Evolutionary conservation across 2,113 vertebrate species (phyloP).

Genomic region (Cinclus mexicanus): DNA sequence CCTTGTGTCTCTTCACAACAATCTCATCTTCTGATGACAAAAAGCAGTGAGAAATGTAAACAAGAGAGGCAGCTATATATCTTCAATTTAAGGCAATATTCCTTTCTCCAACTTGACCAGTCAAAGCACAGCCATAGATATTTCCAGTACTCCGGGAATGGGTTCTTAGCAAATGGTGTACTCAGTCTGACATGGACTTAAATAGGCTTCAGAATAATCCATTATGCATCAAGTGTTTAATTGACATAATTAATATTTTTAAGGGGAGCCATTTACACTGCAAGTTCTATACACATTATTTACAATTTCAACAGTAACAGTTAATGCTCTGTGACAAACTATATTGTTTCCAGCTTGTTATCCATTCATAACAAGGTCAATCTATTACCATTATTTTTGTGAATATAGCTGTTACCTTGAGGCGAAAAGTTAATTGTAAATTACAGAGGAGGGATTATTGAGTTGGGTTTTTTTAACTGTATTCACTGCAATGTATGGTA

Average conservation of each 20-base stretch:
- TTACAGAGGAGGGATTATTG: constrained; percentile 57
- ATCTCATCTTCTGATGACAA: neutral
- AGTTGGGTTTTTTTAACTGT: neutral
- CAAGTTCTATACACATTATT: constrained; percentile 57
- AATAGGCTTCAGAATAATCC: constrained; percentile 50
- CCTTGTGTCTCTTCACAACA: neutral
- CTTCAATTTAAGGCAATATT: neutral
- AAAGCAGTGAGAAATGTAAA: neutral
- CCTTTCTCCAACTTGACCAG: neutral
- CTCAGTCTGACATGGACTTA: constrained; percentile 18
- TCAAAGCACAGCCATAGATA: neutral
- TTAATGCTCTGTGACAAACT: constrained; percentile 76
- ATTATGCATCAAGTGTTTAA: constrained; percentile 68
- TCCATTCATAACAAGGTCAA: constrained; percentile 74
- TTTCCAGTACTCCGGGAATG: neutral
- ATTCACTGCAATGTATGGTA: constrained; percentile 27
- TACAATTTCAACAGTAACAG: constrained; percentile 66
- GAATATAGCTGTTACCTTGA: constrained; percentile 71
- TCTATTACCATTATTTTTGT: constrained; percentile 74
- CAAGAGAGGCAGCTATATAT: neutral
- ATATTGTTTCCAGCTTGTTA: constrained; percentile 75
- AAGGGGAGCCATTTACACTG: constrained; percentile 54
- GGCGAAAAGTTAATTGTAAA: constrained; percentile 76
- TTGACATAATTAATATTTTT: constrained; percentile 74
- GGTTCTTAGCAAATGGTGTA: neutral